A percentile compares a stretch with the other conserved stretches of the same genome.
Evolutionary conservation across 2,797 vertebrate genomes (phyloP).

Genomic region (Chloroceryle inda): DNA sequence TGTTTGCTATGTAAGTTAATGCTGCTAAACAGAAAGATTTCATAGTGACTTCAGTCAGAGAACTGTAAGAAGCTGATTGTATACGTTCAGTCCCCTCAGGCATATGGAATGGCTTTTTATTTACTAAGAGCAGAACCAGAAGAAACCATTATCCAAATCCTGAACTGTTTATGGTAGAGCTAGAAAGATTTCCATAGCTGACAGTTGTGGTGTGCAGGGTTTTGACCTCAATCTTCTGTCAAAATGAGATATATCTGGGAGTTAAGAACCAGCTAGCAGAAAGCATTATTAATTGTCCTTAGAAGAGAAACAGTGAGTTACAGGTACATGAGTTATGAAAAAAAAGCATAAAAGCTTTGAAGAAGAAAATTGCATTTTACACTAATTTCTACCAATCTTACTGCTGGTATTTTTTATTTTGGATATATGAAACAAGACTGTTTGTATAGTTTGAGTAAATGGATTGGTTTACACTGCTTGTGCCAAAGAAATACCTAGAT

Average conservation of each 20-base stretch:
- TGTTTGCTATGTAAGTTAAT: not conserved
- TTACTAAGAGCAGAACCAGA: not conserved
- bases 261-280: not conserved
- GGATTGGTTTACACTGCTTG: not conserved
- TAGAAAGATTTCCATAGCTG: not conserved
- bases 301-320: not conserved
- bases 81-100: not conserved
- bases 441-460: not conserved
- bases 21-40: not conserved
- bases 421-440: not conserved
- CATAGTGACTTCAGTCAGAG: not conserved
- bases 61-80: not conserved
- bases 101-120: not conserved
- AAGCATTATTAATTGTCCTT: not conserved
- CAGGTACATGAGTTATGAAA: not conserved
- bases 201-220: not conserved
- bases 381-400: not conserved
- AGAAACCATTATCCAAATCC: not conserved
- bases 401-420: not conserved
- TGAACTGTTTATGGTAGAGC: not conserved
- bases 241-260: not conserved
- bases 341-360: not conserved
- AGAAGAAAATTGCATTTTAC: not conserved
- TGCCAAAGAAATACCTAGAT: not conserved
- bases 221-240: not conserved